These are phyloP conservation scores for Athetis lepigone DNA, from an alignment of 2,888 invertebrate species.

Conservation along the genomic window DNA sequence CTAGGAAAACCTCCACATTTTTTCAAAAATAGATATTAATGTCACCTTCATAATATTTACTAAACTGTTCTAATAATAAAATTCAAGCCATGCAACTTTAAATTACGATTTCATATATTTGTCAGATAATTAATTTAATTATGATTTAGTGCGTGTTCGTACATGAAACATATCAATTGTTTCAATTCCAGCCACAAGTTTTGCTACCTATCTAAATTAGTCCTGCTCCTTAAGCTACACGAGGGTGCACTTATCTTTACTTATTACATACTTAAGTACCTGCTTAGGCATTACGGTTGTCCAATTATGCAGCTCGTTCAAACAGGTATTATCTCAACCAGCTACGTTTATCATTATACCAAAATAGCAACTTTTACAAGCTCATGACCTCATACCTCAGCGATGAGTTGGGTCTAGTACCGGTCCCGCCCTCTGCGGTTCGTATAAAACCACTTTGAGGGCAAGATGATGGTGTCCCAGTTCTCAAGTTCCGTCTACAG, in stretches of 20 bases:
- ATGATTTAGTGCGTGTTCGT: constrained; percentile 10
- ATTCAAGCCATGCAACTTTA: background rate
- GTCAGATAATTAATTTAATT: constrained; percentile 16
- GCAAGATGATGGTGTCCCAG: constrained; percentile 70
- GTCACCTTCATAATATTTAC: background rate
- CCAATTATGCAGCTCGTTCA: constrained; percentile 44
- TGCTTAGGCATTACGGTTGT: constrained; percentile 22
- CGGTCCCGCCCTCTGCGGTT: constrained; percentile 73
- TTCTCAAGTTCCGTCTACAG: constrained; percentile 74
- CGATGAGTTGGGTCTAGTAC: constrained; percentile 64
- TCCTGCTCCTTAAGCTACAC: constrained; percentile 1
- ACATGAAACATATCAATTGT: constrained; percentile 25
- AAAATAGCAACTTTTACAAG: constrained; percentile 58
- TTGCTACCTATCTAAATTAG: constrained; percentile 1
- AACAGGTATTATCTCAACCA: constrained; percentile 39
- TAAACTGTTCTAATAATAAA: background rate
- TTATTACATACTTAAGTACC: constrained; percentile 3
- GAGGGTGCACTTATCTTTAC: constrained; percentile 5
- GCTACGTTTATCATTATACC: constrained; percentile 36
- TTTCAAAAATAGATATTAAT: too few species aligned
- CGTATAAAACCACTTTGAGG: constrained; percentile 73
- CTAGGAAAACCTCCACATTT: too few species aligned
- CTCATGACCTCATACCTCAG: constrained; percentile 64
- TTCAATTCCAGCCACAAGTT: constrained; percentile 31
- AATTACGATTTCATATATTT: constrained; percentile 14